Percentiles rank a stretch among this genome's conserved stretches.
phyloP scores from a whole-genome alignment of 1,140 invertebrate species.

The Gerris buenoi region DNA sequence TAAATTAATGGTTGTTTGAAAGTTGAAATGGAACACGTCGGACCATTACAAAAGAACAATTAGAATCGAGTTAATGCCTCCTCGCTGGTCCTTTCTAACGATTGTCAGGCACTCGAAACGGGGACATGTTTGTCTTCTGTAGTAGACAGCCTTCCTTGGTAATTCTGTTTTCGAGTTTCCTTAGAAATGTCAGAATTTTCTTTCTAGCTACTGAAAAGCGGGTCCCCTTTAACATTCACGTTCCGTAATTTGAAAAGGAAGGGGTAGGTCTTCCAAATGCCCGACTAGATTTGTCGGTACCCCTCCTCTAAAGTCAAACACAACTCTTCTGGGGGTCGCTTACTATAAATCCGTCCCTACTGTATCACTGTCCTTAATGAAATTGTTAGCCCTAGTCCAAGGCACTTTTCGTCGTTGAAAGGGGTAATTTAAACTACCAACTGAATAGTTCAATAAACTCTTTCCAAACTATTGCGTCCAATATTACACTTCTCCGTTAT shows the following conservation, averaged over 20 bases:
- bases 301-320: not conserved
- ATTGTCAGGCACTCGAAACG: too few relatives aligned
- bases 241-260: not conserved
- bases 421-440: too few relatives aligned
- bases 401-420: too few relatives aligned
- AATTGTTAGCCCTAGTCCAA: not conserved
- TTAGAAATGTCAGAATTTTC: not conserved
- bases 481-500: too few relatives aligned
- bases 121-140: not conserved
- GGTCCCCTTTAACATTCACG: not conserved
- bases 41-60: too few relatives aligned
- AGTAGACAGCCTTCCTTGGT: not conserved
- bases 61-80: too few relatives aligned
- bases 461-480: too few relatives aligned
- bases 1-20: too few relatives aligned
- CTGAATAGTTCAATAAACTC: too few relatives aligned
- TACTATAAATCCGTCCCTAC: not conserved
- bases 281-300: not conserved
- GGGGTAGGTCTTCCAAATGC: too few relatives aligned
- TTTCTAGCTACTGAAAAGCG: not conserved
- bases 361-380: not conserved
- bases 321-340: not conserved
- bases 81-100: too few relatives aligned
- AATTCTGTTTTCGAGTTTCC: not conserved
- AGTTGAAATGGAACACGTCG: too few relatives aligned